Base-by-base conservation (phyloP, 2,797 vertebrate species). In the Calcarius lapponicus region DNA sequence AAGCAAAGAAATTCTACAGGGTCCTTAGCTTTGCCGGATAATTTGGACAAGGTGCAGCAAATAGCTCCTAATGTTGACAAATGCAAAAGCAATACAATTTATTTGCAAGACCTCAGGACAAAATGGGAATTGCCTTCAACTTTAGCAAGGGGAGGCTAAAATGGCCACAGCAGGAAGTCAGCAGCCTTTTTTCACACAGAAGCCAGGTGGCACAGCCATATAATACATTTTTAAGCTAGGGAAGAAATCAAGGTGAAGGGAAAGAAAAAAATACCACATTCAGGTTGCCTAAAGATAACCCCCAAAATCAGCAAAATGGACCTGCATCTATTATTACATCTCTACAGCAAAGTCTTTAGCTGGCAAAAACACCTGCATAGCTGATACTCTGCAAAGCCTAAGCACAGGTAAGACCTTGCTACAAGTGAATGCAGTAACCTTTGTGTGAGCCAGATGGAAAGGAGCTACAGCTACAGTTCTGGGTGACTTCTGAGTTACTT, bases 61-160 rank as follows among this genome's bases (percentile, higher is more conserved):
- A 94, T 92, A 93, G 81, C 74, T 86, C 86, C 72, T 96, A 97
- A 96, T 95, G 81, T 92, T 96, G 94, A 95, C 94, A 97, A 97
- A 96, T 97, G 90, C 86, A 96, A 97, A 96, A 94, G 91, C 92
- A 94, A 96, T 94, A 38, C 89, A 31, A 92, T 95, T 95, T 92
- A 90, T 72, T 72, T 93, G 66, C 22, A 72, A 80, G 78, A 72
- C 53, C 78, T 70, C 60, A 80, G 57, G 73, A 89, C 64, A 86
- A 92, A 95, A 84, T 84, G 67, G n/a, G 54, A 93, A 88, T 85
- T 91, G 83, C 54, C 62, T 94, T 87, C 80, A 80, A 74, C 67
- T 74, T 93, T n/a, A 94, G 80, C 47, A 83, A 79, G 47, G 31
- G 28, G 34, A 93, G 38, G 61, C 51, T 83, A 42, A 90, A 91